phyloP scores from a whole-genome alignment of 1,140 invertebrate genomes.

The Drosophila santomea region DNA sequence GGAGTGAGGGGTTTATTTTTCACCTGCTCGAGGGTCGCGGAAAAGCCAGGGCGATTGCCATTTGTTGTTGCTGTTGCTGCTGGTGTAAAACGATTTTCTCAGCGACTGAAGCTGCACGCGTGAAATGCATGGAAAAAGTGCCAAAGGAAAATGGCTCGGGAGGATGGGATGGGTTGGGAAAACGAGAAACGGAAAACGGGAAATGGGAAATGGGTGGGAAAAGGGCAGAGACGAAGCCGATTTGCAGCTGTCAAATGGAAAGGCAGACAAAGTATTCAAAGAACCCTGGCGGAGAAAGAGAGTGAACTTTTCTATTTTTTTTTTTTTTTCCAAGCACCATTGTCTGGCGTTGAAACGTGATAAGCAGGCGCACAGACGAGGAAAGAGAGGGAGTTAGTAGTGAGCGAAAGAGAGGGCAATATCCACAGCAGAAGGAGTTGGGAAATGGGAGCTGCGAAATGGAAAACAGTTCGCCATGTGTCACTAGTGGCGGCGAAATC shows the following conservation, averaged over 20 bases:
- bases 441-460: conserved; percentile 5
- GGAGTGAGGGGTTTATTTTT: not conserved
- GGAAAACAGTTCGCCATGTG: conserved; percentile 39
- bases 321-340: conserved; percentile 25
- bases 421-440: conserved; percentile 1
- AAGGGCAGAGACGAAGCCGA: conserved; percentile 34
- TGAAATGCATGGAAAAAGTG: conserved; percentile 44
- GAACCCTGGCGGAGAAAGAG: conserved; percentile 1
- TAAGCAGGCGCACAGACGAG: conserved; percentile 44
- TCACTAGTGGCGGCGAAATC: conserved; percentile 45
- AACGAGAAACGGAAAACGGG: not conserved
- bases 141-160: not conserved
- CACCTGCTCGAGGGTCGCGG: conserved; percentile 18
- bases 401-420: conserved; percentile 2
- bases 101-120: conserved; percentile 54
- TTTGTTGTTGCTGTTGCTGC: conserved; percentile 17
- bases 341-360: conserved; percentile 67
- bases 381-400: conserved; percentile 4
- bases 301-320: conserved; percentile 44
- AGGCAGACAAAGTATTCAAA: conserved; percentile 43
- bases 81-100: conserved; percentile 58
- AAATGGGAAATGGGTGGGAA: not conserved
- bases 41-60: conserved; percentile 10
- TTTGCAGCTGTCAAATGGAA: conserved; percentile 72
- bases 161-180: not conserved